These are phyloP conservation scores for Enchytraeus crypticus DNA, from an alignment of 2,888 invertebrate genomes.

Conservation along the genomic window DNA sequence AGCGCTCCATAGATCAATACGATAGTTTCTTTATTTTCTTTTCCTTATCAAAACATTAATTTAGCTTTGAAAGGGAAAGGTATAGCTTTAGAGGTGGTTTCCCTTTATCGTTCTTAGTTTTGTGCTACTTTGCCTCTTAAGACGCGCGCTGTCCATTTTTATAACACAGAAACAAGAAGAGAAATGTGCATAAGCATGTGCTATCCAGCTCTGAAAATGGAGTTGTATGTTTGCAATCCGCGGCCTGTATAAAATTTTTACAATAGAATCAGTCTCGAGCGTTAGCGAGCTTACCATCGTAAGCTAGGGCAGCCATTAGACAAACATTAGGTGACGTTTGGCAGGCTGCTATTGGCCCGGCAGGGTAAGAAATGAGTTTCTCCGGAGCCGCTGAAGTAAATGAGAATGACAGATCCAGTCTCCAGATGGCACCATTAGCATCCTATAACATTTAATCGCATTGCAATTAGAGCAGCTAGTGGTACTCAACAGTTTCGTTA, in stretches of 20 bases:
- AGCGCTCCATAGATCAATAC: too few relatives aligned
- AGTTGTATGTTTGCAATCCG: too few relatives aligned
- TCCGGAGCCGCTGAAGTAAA: constrained; percentile 52
- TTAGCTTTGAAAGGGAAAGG: too few relatives aligned
- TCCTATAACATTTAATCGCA: constrained; percentile 55
- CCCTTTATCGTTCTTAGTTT: too few relatives aligned
- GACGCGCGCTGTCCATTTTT: background rate
- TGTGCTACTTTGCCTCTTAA: too few relatives aligned
- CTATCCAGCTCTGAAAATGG: too few relatives aligned
- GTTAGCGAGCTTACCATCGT: constrained; percentile 56
- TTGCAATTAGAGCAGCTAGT: background rate
- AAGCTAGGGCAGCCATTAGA: constrained; percentile 64
- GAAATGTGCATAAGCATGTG: too few relatives aligned
- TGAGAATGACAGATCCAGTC: constrained; percentile 59
- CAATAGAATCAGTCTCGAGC: background rate
- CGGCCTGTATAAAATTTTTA: too few relatives aligned
- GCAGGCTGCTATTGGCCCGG: constrained; percentile 64
- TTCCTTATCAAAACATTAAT: too few relatives aligned
- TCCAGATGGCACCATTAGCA: constrained; percentile 74
- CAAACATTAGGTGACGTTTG: constrained; percentile 62
- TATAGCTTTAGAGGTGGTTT: too few relatives aligned
- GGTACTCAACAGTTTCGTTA: too few relatives aligned
- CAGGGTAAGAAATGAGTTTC: constrained; percentile 62
- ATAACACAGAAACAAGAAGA: background rate
- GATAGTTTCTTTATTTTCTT: too few relatives aligned